Percentiles rank a stretch among this genome's conserved stretches.
Conservation (phyloP, 1,140 invertebrate species). For the Pygmarrhopalites habei region DNA sequence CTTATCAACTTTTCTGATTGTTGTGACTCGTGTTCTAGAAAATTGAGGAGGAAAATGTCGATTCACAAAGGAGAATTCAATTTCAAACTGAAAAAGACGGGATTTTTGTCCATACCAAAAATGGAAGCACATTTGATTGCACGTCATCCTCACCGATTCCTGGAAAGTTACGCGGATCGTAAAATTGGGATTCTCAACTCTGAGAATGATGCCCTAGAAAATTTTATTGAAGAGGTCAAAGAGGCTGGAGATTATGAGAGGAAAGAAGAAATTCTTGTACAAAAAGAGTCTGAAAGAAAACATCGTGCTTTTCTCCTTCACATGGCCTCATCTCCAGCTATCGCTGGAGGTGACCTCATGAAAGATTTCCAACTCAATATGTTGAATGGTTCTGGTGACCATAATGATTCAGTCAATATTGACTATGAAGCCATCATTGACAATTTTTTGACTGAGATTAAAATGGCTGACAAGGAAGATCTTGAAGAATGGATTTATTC, state of each 20-base stretch:
- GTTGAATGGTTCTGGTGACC: neutral
- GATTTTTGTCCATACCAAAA: constrained; percentile 17
- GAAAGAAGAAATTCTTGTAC: neutral
- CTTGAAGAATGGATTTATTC: constrained; percentile 8
- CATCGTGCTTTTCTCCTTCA: constrained; percentile 13
- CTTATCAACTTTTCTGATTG: no score
- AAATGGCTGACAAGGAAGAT: constrained; percentile 1
- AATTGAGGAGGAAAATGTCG: neutral
- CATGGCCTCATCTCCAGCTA: constrained; percentile 6
- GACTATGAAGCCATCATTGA: neutral
- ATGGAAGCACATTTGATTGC: constrained; percentile 23
- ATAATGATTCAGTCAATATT: neutral
- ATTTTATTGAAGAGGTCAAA: constrained; percentile 3
- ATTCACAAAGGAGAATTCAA: constrained; percentile 15
- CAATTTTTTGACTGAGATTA: constrained; percentile 6
- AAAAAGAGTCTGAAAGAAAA: constrained; percentile 1
- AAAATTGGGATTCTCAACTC: constrained; percentile 4
- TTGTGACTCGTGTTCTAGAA: no score
- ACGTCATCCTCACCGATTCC: constrained; percentile 21
- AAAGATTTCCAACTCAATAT: neutral
- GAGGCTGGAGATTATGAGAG: neutral
- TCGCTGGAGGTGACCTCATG: neutral
- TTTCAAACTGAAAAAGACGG: constrained; percentile 4
- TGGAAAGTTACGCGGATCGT: constrained; percentile 23
- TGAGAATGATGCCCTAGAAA: constrained; percentile 4